phyloP scores from a whole-genome alignment of 2,888 invertebrate genomes.

The Nomada fucata region DNA sequence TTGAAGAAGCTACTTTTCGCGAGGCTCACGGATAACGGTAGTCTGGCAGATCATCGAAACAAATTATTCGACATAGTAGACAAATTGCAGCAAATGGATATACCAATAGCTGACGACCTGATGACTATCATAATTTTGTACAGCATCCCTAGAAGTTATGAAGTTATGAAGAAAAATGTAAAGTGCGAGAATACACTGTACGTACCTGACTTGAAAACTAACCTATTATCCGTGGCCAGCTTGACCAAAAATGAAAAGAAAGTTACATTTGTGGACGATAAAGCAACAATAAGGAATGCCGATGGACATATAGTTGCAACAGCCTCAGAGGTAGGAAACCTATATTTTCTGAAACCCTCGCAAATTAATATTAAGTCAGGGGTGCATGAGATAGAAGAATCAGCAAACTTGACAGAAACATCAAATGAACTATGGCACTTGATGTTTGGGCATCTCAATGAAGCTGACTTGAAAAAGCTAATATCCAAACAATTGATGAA shows the following conservation, averaged over 20 bases:
- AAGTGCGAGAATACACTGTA: not conserved
- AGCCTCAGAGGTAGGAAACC: not conserved
- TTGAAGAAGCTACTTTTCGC: not conserved
- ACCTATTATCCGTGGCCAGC: not conserved
- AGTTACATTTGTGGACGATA: not conserved
- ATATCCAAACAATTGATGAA: too few species aligned
- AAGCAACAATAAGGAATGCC: not conserved
- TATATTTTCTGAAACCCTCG: not conserved
- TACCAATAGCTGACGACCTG: not conserved
- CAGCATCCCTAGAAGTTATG: too few species aligned
- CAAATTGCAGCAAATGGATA: not conserved
- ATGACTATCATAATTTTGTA: too few species aligned
- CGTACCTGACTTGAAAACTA: constrained; percentile 9
- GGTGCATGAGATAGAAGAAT: too few species aligned
- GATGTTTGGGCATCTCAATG: constrained; percentile 3
- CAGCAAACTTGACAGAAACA: too few species aligned
- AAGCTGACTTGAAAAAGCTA: not conserved
- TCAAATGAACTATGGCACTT: not conserved
- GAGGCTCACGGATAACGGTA: not conserved
- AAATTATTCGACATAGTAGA: not conserved
- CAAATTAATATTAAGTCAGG: too few species aligned
- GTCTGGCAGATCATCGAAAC: not conserved
- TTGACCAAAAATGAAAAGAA: not conserved
- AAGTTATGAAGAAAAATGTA: not conserved
- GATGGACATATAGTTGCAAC: not conserved